These are phyloP conservation scores for Euura saliciscinereae DNA, from an alignment of 1,140 invertebrate species.

Conservation along the genomic window DNA sequence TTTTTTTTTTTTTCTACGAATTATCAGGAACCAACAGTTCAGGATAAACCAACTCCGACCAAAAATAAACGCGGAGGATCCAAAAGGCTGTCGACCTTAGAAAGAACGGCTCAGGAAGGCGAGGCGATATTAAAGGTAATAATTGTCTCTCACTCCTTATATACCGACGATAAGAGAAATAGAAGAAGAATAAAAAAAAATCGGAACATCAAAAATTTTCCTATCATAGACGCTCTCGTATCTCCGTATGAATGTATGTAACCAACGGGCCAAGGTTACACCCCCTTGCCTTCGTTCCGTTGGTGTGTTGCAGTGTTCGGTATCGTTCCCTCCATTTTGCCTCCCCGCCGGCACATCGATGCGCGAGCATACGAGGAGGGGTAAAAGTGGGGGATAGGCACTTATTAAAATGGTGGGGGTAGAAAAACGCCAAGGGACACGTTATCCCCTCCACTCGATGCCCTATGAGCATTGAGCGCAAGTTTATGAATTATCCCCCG, in stretches of 20 bases:
- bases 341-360: slow-evolving; percentile 32
- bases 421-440: neutral
- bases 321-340: slow-evolving; percentile 33
- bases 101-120: slow-evolving; percentile 58
- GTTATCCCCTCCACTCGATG: neutral
- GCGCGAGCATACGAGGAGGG: slow-evolving; percentile 25
- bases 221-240: too few relatives aligned
- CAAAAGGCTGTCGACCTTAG: slow-evolving; percentile 59
- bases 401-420: neutral
- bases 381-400: slow-evolving; percentile 13
- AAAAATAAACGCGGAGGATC: slow-evolving; percentile 55
- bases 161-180: too few relatives aligned
- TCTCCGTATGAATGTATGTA: too few relatives aligned
- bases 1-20: slow-evolving; percentile 43
- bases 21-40: slow-evolving; percentile 47
- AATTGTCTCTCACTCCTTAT: neutral
- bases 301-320: neutral
- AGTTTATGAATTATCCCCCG: slow-evolving; percentile 4
- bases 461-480: neutral
- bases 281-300: slow-evolving; percentile 19
- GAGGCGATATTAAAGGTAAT: slow-evolving; percentile 58
- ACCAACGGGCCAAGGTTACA: slow-evolving; percentile 21
- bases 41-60: slow-evolving; percentile 51
- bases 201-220: too few relatives aligned
- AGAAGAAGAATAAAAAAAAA: too few relatives aligned